These are phyloP conservation scores for Zaprionus ornatus DNA, from an alignment of 1,140 invertebrate genomes.

Conservation along the genomic window DNA sequence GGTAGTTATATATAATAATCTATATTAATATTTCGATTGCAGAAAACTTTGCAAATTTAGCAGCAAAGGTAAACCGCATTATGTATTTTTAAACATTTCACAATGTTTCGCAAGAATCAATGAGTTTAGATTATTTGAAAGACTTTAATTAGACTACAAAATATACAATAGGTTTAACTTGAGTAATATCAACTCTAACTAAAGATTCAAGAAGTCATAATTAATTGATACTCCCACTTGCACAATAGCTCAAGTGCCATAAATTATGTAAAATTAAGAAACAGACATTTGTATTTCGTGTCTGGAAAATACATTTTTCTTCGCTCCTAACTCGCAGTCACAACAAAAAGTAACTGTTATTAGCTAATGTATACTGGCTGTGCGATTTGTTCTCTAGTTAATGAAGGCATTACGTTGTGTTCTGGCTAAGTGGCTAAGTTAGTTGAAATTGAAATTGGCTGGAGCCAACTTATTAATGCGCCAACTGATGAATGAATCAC, in stretches of 20 bases:
- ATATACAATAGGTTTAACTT: no score
- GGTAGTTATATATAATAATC: no score
- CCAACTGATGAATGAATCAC: conserved; percentile 36
- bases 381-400: neutral
- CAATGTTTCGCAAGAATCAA: neutral
- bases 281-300: conserved; percentile 1
- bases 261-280: neutral
- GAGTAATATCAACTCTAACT: no score
- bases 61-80: neutral
- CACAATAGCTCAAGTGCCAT: neutral
- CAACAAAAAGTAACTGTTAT: neutral
- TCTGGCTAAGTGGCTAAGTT: neutral
- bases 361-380: neutral
- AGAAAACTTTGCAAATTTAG: neutral
- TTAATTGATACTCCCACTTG: neutral
- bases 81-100: neutral
- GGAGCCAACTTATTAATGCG: conserved; percentile 21
- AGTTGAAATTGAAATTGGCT: conserved; percentile 1
- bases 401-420: conserved; percentile 1
- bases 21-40: no score
- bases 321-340: neutral
- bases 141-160: no score
- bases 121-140: no score
- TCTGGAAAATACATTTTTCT: neutral
- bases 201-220: neutral